Evolutionary conservation across 2,888 invertebrate species (phyloP).

Genomic region (Monopis laevigella): DNA sequence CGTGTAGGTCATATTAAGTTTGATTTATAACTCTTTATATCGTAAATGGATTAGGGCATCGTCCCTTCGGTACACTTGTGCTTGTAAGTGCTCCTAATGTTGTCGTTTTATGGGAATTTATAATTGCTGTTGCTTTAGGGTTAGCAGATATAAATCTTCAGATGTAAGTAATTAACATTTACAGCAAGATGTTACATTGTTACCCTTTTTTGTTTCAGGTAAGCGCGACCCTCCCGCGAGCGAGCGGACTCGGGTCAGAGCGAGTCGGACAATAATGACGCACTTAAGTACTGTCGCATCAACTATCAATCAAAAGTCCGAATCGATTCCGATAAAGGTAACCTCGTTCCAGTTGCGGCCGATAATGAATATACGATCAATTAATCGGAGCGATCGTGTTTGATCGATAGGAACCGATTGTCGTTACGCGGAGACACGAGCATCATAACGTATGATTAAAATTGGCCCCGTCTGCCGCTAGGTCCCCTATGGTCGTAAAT

Average conservation of each 20-base stretch:
- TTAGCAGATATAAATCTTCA: constrained; percentile 19
- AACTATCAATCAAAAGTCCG: too few species aligned
- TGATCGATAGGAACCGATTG: background rate
- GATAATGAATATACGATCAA: constrained; percentile 1
- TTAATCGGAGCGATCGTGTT: background rate
- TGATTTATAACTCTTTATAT: constrained; percentile 66
- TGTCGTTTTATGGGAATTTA: constrained; percentile 39
- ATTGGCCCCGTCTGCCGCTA: constrained; percentile 8
- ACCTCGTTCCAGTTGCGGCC: constrained; percentile 1
- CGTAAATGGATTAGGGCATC: constrained; percentile 64
- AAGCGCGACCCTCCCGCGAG: constrained; percentile 28
- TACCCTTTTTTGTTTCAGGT: constrained; percentile 37
- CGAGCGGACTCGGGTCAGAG: too few species aligned
- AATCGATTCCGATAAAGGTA: background rate
- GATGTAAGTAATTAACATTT: constrained; percentile 12
- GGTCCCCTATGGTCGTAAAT: constrained; percentile 9
- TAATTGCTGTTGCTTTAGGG: constrained; percentile 34
- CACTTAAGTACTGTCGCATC: too few species aligned
- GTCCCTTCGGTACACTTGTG: constrained; percentile 32
- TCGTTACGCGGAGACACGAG: background rate
- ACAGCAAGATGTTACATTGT: constrained; percentile 10
- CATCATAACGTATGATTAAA: constrained; percentile 8
- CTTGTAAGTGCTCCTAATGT: constrained; percentile 34
- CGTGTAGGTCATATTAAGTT: constrained; percentile 64
- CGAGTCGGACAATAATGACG: too few species aligned